Evolutionary conservation across 1,140 invertebrate genomes (phyloP), one percentile per base, ranked within the genome.

Genomic region (Brachionus plicatilis): DNA sequence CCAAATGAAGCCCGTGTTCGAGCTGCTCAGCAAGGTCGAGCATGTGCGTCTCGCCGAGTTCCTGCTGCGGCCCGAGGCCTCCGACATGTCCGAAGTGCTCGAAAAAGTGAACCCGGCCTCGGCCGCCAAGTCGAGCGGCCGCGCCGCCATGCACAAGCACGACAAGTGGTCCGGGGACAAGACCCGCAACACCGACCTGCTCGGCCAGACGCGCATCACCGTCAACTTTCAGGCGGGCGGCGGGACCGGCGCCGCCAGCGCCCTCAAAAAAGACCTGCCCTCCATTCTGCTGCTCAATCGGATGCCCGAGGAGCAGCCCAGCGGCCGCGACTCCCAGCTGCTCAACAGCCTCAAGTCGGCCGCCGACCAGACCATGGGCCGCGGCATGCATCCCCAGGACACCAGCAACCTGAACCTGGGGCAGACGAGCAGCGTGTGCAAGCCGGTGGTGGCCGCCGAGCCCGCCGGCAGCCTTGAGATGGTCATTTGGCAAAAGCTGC

Each of bases 91-190:
- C 24, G 37, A 65, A 33, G 60, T 82, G n/a, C 17, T 82, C 1
- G 79, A 82, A 27, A 60, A 47, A 60, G 37, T 82, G 0, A 82
- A 82, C 27, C 53, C 27, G 43, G 5, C 14, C 20, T 20, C 14
- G 12, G 0, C 50, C 11, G 37, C 8, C 17, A 82, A 82, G 60
- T 0, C 7, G 8, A 53, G 2, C 11, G 72, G 72, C n/a, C 27
- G 43, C 20, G 8, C 72, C 43, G 72, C 72, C 4, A 76, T 53
- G 45, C 11, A 50, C 43, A 82, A 82, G 12, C 20, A 14, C 1
- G 79, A 82, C 27, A 82, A 65, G 27, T 82, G 79, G 79, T 65
- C 53, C 1, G 79, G 79, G 9, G 79, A 82, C 41, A 82, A 68
- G 43, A 82, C 79, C n/a, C 20, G 79, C 11, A 82, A 82, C 24